These are phyloP conservation scores for Equus przewalskii DNA, from an alignment of 2,113 vertebrate species.

Conservation along the genomic window DNA sequence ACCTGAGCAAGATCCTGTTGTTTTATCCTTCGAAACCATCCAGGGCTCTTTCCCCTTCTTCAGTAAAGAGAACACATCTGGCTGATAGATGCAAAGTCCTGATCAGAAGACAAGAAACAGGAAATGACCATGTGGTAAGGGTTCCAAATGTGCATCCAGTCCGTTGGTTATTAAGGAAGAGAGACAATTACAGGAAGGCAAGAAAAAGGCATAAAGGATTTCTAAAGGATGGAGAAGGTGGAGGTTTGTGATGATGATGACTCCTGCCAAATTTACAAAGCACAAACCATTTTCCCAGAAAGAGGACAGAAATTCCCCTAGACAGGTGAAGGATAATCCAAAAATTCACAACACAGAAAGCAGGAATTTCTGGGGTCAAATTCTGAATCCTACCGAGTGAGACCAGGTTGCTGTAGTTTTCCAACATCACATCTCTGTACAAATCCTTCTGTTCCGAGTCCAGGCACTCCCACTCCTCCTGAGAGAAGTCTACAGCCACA, in stretches of 20 bases:
- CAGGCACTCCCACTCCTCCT: constrained; percentile 47
- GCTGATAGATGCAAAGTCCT: constrained; percentile 62
- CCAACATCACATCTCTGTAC: constrained; percentile 51
- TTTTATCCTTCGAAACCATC: not conserved
- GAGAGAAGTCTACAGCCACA: constrained; percentile 34
- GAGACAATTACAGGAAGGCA: not conserved
- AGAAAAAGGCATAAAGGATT: not conserved
- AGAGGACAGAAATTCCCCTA: not conserved
- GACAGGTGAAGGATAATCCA: not conserved
- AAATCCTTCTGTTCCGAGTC: not conserved
- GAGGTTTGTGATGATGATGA: not conserved
- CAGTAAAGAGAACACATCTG: not conserved
- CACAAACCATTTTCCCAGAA: not conserved
- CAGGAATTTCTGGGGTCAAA: not conserved
- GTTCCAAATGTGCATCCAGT: not conserved
- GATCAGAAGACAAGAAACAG: not conserved
- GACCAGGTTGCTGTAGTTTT: constrained; percentile 54
- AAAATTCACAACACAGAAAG: not conserved
- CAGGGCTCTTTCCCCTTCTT: constrained; percentile 34
- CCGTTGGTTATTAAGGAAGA: not conserved
- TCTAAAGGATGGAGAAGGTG: not conserved
- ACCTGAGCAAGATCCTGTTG: not conserved
- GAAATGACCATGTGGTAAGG: not conserved
- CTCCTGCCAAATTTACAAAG: not conserved
- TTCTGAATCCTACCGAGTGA: constrained; percentile 31